A percentile compares a stretch with the other conserved stretches of the same genome.
These are phyloP conservation scores for Nasalis larvatus DNA, from an alignment of 2,113 vertebrate genomes.

Conservation along the genomic window DNA sequence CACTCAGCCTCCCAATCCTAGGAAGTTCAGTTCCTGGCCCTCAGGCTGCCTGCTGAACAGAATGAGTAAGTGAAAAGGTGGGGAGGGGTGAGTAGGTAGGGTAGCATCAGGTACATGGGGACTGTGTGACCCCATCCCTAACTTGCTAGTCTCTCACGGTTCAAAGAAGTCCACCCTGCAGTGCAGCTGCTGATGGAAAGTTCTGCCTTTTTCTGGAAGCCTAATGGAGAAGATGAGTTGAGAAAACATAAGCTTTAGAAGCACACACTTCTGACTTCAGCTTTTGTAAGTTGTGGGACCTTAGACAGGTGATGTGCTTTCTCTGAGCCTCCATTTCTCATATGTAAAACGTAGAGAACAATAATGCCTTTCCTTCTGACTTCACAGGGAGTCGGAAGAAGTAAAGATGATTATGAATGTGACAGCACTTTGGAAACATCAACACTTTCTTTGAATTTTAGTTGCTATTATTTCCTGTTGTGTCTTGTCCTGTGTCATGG, in stretches of 20 bases:
- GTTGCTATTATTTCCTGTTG: background rate
- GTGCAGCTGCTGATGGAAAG: background rate
- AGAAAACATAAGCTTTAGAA: background rate
- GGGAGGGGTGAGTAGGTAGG: background rate
- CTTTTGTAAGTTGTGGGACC: background rate
- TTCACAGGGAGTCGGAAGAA: background rate
- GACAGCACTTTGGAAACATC: background rate
- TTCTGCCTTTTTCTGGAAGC: background rate
- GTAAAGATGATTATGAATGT: background rate
- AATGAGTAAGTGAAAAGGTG: background rate
- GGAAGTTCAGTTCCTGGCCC: background rate
- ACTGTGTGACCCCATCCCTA: background rate
- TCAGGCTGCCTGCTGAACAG: background rate
- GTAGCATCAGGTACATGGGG: background rate
- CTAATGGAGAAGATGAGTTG: background rate
- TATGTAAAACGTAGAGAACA: background rate
- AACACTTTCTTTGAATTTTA: background rate
- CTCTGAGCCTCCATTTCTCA: accelerated
- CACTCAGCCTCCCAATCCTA: background rate
- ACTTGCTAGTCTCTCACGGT: background rate
- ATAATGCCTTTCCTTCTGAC: background rate
- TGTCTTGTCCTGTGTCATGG: accelerated
- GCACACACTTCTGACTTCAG: background rate
- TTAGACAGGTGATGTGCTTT: background rate
- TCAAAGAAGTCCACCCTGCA: background rate